A percentile compares a stretch with the other conserved stretches of the same genome.
Conservation (phyloP, 2,888 invertebrate species). For the Drosophila borealis region DNA sequence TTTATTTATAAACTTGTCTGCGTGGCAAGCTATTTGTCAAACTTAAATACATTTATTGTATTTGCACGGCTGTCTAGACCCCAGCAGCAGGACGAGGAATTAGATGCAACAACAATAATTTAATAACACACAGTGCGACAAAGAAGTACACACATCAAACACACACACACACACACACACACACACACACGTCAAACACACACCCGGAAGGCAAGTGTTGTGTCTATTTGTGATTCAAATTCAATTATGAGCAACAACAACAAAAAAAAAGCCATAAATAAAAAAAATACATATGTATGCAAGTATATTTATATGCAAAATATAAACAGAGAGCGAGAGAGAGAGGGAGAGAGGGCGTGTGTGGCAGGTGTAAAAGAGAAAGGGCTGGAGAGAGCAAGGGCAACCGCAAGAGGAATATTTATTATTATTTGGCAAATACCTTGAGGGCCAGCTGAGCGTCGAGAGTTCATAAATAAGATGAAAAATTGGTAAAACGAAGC, state of each 20-base stretch:
- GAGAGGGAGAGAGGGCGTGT: conserved; percentile 12
- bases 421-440: conserved; percentile 74
- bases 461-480: conserved; percentile 73
- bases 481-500: conserved; percentile 64
- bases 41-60: conserved; percentile 65
- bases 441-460: conserved; percentile 56
- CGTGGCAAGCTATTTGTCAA: conserved; percentile 66
- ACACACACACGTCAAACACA: conserved; percentile 16
- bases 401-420: conserved; percentile 61
- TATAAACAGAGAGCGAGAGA: conserved; percentile 17
- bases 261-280: conserved; percentile 68
- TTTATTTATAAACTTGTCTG: conserved; percentile 32
- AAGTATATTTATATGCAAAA: conserved; percentile 23
- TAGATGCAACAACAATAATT: conserved; percentile 57
- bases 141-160: conserved; percentile 20
- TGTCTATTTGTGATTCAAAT: conserved; percentile 74
- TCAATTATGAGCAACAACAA: conserved; percentile 67
- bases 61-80: conserved; percentile 54
- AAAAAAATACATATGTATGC: conserved; percentile 44
- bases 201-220: conserved; percentile 53
- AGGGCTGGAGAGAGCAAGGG: conserved; percentile 14
- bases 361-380: neutral
- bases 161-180: conserved; percentile 24
- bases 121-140: conserved; percentile 61
- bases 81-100: conserved; percentile 39